Conservation (phyloP, 1,140 invertebrate species). For the Brachionus rubens region DNA sequence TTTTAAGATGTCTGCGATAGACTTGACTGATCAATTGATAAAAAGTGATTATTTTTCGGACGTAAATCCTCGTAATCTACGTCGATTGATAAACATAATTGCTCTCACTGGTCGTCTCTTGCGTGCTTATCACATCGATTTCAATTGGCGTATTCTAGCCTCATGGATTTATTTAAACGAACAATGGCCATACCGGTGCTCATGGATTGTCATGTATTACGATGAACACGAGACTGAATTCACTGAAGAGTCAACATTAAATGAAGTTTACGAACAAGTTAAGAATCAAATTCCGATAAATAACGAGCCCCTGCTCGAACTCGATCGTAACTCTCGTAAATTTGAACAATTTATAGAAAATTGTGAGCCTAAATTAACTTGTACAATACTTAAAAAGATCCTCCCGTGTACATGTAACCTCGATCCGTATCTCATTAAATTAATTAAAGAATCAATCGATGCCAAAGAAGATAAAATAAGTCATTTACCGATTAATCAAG, state of each 20-base stretch:
- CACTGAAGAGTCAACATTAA: conserved; percentile 79
- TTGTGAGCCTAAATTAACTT: conserved; percentile 68
- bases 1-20: conserved; percentile 52
- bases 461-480: conserved; percentile 20
- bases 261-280: conserved; percentile 61
- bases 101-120: conserved; percentile 89
- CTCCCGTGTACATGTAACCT: conserved; percentile 92
- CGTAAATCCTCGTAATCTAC: conserved; percentile 92
- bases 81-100: conserved; percentile 92
- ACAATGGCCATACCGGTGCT: conserved; percentile 94
- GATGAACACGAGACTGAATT: conserved; percentile 81
- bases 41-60: conserved; percentile 66
- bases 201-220: conserved; percentile 91
- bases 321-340: conserved; percentile 89
- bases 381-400: conserved; percentile 85
- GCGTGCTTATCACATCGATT: conserved; percentile 96
- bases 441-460: conserved; percentile 74
- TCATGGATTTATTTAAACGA: conserved; percentile 97
- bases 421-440: conserved; percentile 90
- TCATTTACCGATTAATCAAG: neutral
- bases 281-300: conserved; percentile 73
- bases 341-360: conserved; percentile 85
- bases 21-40: conserved; percentile 54
- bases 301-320: conserved; percentile 79
- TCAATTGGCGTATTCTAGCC: conserved; percentile 94